Evolutionary conservation across 2,888 invertebrate genomes (phyloP).

Genomic region (Gnatocerus cornutus): DNA sequence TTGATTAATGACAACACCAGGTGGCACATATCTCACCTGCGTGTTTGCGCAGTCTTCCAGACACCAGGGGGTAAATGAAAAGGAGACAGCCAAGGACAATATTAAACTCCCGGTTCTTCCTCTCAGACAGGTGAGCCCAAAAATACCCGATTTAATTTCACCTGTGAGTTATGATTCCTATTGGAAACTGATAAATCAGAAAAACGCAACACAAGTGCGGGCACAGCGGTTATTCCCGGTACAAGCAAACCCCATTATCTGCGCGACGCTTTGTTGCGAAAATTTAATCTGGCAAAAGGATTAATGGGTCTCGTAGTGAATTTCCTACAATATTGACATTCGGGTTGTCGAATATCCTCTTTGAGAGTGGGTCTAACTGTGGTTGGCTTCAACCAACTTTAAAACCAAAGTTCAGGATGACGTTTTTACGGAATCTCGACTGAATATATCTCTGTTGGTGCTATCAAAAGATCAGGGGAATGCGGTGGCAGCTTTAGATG

Average conservation of each 20-base stretch:
- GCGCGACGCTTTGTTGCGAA: constrained; percentile 29
- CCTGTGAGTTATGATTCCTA: constrained; percentile 9
- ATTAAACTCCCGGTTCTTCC: constrained; percentile 23
- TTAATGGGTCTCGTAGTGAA: constrained; percentile 41
- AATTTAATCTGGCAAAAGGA: constrained; percentile 42
- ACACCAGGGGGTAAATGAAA: constrained; percentile 44
- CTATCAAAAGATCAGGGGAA: constrained; percentile 48
- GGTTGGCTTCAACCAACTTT: constrained; percentile 33
- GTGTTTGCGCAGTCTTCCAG: constrained; percentile 47
- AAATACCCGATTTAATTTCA: neutral
- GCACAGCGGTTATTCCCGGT: neutral
- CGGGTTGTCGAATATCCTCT: constrained; percentile 31
- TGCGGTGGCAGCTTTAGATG: constrained; percentile 45
- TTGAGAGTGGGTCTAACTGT: constrained; percentile 31
- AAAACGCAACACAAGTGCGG: constrained; percentile 15
- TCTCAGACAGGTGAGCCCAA: constrained; percentile 12
- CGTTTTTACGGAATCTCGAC: constrained; percentile 33
- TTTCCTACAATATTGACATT: constrained; percentile 41
- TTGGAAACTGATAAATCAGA: constrained; percentile 9
- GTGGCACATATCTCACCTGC: constrained; percentile 56
- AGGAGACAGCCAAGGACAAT: constrained; percentile 44
- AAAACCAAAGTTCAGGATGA: constrained; percentile 28
- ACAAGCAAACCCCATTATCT: constrained; percentile 45
- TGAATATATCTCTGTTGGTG: constrained; percentile 26
- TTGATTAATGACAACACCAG: constrained; percentile 57